Conservation (phyloP, 2,797 vertebrate genomes). For the Cirrhinus mrigala region DNA sequence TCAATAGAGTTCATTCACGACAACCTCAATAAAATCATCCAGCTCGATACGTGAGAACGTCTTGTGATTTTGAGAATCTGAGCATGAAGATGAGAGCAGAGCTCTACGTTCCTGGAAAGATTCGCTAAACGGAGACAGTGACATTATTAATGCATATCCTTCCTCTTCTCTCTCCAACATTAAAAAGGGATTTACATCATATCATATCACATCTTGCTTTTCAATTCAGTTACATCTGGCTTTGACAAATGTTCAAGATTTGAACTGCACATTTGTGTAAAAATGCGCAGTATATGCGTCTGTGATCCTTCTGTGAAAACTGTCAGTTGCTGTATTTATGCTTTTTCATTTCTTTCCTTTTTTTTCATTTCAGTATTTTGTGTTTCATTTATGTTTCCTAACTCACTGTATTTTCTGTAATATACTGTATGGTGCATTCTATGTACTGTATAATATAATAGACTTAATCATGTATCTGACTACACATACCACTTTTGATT, state of each 20-base stretch:
- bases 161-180: background rate
- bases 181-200: background rate
- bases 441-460: background rate
- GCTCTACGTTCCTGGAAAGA: background rate
- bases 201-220: background rate
- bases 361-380: background rate
- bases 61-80: background rate
- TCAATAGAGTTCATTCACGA: slow-evolving; percentile 18
- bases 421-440: background rate
- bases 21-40: slow-evolving; percentile 7
- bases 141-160: background rate
- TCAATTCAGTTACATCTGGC: too few relatives aligned
- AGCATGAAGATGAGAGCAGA: background rate
- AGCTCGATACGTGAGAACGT: background rate
- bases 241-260: background rate
- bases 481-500: background rate
- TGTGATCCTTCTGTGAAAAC: background rate
- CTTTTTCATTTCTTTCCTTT: too few relatives aligned
- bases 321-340: background rate
- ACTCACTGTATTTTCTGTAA: background rate
- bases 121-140: too few relatives aligned
- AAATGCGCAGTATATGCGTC: background rate
- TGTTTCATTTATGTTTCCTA: background rate
- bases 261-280: background rate
- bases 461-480: background rate